Percentiles rank a stretch among this genome's conserved stretches.
phyloP scores from a whole-genome alignment of 2,888 invertebrate genomes.

The Hyles lineata region DNA sequence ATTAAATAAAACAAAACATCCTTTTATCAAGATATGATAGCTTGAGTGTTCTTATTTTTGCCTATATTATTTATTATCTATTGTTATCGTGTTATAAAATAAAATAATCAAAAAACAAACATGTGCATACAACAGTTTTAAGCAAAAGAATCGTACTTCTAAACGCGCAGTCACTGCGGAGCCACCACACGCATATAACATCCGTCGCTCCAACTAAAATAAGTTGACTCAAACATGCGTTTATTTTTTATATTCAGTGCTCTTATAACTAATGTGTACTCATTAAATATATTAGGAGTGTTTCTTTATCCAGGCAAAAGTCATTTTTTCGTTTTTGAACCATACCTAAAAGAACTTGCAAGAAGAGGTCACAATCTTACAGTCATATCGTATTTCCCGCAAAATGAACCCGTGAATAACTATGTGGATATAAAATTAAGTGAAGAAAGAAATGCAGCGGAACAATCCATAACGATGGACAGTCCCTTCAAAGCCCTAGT shows the following conservation, averaged over 20 bases:
- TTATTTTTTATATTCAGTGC: background rate
- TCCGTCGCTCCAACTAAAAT: background rate
- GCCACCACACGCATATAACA: background rate
- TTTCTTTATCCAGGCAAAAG: slow-evolving; percentile 86
- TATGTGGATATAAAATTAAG: slow-evolving; percentile 11
- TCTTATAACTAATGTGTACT: slow-evolving; percentile 34
- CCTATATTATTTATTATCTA: no score
- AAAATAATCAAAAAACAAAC: no score
- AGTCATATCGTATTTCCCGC: slow-evolving; percentile 84
- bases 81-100: no score
- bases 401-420: slow-evolving; percentile 49
- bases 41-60: no score
- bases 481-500: background rate
- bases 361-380: slow-evolving; percentile 85
- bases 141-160: background rate
- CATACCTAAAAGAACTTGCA: slow-evolving; percentile 81
- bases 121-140: no score
- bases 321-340: slow-evolving; percentile 85
- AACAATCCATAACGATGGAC: background rate
- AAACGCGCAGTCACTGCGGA: background rate
- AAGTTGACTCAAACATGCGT: background rate
- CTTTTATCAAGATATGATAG: no score
- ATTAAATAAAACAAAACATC: no score
- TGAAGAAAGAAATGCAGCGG: background rate
- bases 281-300: slow-evolving; percentile 79